Conservation (phyloP, 2,888 invertebrate species). For the Creontiades dilutus region DNA sequence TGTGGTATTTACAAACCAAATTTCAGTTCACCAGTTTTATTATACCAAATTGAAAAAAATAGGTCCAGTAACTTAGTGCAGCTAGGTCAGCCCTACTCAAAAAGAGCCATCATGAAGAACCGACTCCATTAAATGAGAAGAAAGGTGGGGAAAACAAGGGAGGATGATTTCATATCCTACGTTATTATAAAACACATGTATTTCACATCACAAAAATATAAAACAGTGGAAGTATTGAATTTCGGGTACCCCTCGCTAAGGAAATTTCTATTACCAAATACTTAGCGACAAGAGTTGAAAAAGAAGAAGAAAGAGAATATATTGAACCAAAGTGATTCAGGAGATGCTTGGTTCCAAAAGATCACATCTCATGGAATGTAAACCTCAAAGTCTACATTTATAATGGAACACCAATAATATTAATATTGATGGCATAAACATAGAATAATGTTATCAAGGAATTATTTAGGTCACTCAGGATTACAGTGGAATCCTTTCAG, state of each 20-base stretch:
- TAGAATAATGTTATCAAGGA: not conserved
- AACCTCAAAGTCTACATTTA: not conserved
- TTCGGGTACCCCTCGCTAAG: not conserved
- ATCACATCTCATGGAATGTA: not conserved
- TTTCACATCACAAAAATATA: constrained; percentile 60
- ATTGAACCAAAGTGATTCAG: not conserved
- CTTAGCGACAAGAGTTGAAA: not conserved
- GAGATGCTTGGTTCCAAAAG: not conserved
- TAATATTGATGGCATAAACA: not conserved
- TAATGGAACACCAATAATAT: not conserved
- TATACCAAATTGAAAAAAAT: no score
- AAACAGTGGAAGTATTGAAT: constrained; percentile 33
- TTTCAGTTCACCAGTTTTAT: no score
- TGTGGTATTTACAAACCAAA: no score
- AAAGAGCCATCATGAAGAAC: no score
- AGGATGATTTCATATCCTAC: constrained; percentile 47
- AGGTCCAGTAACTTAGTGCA: no score
- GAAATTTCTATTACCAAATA: not conserved
- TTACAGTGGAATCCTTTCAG: not conserved
- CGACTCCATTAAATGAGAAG: not conserved
- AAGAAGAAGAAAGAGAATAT: not conserved
- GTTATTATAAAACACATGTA: constrained; percentile 59
- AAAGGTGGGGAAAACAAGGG: constrained; percentile 19
- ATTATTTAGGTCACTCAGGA: not conserved
- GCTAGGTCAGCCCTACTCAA: no score